Percentiles rank a stretch among this genome's conserved stretches.
phyloP scores from a whole-genome alignment of 2,888 invertebrate species.

The Drosophila demipolita region DNA sequence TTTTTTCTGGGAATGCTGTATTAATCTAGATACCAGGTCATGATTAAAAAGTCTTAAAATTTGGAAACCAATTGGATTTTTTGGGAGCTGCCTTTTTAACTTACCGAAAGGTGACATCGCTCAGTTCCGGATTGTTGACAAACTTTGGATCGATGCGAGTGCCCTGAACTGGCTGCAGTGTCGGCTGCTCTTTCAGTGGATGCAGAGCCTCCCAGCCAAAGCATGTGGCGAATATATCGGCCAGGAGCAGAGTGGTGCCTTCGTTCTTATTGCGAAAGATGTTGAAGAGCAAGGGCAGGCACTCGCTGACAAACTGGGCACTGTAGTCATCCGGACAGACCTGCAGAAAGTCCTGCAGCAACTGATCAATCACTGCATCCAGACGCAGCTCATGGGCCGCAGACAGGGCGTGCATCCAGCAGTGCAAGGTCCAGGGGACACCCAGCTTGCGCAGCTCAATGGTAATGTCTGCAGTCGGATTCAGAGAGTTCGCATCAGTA shows the following conservation, averaged over 20 bases:
- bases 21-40: background rate
- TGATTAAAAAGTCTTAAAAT: background rate
- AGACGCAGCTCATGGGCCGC: slow-evolving; percentile 94
- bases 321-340: slow-evolving; percentile 96
- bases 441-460: slow-evolving; percentile 94
- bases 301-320: slow-evolving; percentile 95
- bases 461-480: slow-evolving; percentile 89
- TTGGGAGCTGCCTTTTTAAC: background rate
- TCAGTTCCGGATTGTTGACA: slow-evolving; percentile 96
- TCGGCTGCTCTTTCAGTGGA: slow-evolving; percentile 88
- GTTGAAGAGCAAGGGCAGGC: slow-evolving; percentile 94
- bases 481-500: background rate
- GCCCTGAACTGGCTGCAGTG: slow-evolving; percentile 87
- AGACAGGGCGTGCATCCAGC: slow-evolving; percentile 95
- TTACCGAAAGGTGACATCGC: slow-evolving; percentile 94
- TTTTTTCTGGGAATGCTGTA: background rate
- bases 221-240: slow-evolving; percentile 95
- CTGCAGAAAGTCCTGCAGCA: slow-evolving; percentile 95
- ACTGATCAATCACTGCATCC: slow-evolving; percentile 94
- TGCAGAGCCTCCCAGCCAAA: slow-evolving; percentile 95
- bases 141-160: slow-evolving; percentile 96
- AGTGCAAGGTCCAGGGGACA: slow-evolving; percentile 96
- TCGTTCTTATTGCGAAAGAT: slow-evolving; percentile 97
- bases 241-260: slow-evolving; percentile 93
- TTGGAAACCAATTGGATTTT: background rate